Conservation (phyloP, 2,113 vertebrate species). For the Peromyscus polionotus region DNA sequence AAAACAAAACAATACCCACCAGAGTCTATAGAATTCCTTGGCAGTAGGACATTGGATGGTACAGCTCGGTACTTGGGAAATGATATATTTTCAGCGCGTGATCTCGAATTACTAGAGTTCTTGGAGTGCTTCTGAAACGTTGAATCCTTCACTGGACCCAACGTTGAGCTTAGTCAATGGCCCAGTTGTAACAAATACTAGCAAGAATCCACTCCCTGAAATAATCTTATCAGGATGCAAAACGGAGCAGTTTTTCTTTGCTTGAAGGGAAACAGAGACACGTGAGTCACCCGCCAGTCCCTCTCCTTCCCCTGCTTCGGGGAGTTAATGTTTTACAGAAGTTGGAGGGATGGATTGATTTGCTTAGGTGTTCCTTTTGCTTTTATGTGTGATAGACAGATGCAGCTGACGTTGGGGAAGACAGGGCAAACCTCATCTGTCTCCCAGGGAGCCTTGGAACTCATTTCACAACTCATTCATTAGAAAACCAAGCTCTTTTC, state of each 20-base stretch:
- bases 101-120: neutral
- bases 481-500: slow-evolving; percentile 83
- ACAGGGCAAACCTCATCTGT: slow-evolving; percentile 75
- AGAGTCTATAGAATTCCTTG: neutral
- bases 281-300: neutral
- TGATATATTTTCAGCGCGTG: neutral
- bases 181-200: slow-evolving; percentile 68
- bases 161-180: slow-evolving; percentile 51
- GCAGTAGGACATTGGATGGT: neutral
- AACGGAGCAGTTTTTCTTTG: slow-evolving; percentile 73
- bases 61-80: neutral
- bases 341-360: slow-evolving; percentile 82
- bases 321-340: slow-evolving; percentile 85
- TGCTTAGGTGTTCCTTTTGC: slow-evolving; percentile 82
- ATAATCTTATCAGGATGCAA: slow-evolving; percentile 69
- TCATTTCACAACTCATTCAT: slow-evolving; percentile 87
- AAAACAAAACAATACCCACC: neutral
- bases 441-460: slow-evolving; percentile 72
- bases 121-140: neutral
- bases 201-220: slow-evolving; percentile 72
- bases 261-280: slow-evolving; percentile 51
- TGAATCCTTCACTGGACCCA: slow-evolving; percentile 50
- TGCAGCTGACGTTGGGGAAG: slow-evolving; percentile 61
- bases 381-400: slow-evolving; percentile 76
- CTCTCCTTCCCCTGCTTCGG: slow-evolving; percentile 67